phyloP scores from a whole-genome alignment of 2,113 vertebrate genomes.

The Pogonocichla stellata region DNA sequence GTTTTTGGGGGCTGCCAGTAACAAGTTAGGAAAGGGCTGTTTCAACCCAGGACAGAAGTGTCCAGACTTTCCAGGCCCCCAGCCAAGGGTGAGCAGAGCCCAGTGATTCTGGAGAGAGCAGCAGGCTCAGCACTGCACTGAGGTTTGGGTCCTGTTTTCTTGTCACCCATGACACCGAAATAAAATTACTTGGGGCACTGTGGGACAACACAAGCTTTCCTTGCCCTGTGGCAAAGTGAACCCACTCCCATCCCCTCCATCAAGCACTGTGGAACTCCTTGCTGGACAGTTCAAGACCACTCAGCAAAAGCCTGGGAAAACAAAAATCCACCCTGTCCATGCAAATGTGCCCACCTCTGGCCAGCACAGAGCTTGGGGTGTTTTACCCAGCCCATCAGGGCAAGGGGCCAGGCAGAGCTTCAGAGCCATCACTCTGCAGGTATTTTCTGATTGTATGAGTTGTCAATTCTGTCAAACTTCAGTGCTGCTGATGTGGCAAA shows the following conservation, averaged over 20 bases:
- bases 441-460: background rate
- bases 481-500: background rate
- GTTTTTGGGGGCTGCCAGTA: background rate
- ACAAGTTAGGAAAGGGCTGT: background rate
- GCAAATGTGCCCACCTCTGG: background rate
- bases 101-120: background rate
- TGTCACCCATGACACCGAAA: background rate
- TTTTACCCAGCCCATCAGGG: background rate
- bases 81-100: conserved; percentile 18
- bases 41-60: background rate
- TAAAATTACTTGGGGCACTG: background rate
- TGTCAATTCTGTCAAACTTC: background rate
- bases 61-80: background rate
- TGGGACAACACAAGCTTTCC: background rate
- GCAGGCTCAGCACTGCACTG: accelerated
- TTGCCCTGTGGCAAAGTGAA: background rate
- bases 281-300: background rate
- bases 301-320: background rate
- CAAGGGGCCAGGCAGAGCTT: background rate
- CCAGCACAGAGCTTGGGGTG: background rate
- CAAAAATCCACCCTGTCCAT: background rate
- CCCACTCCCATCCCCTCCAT: background rate
- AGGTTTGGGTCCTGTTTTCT: background rate
- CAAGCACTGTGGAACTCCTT: background rate
- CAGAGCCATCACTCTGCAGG: background rate